Evolutionary conservation across 2,888 invertebrate species (phyloP), one percentile per base, ranked within the genome.

Genomic region (Callosobruchus maculatus): DNA sequence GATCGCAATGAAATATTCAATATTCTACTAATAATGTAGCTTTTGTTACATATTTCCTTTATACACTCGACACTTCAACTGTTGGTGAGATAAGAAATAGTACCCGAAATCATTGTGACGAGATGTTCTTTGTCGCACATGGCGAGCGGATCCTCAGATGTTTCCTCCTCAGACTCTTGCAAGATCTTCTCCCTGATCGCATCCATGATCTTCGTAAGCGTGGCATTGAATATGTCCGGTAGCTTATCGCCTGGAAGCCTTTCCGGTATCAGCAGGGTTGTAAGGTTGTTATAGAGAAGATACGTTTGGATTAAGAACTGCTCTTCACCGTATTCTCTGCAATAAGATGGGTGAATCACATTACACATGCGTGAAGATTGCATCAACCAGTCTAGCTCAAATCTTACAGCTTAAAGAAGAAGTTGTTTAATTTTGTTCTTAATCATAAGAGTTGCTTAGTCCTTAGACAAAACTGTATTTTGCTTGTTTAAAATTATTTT

Each of bases 211-310:
- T 78, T 77, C 2, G 83, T 71, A 79, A 88, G 88, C 74, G 86
- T 86, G 7, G 81, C 75, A 22, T 80, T 72, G 71, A 86, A 82
- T 20, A 77, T 70, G 69, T 78, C 13, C 0, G 88, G 86, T 21
- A 88, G 77, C 20, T 77, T 76, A 49, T 85, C 83, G 0, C 86
- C 87, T 0, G 85, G 81, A 73, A 77, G 75, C 74, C 86, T 82
- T 20, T 81, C 81, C 0, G 89, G 88, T 71, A 88, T 79, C 20
- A 87, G 83, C 70, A 89, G 79, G 68, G 86, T 84, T 18, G 86
- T 81, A 9, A 81, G 79, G 71, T 82, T 81, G 77, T 88, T 87
- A 78, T 87, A 87, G 73, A 84, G 83, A 71, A 83, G 77, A 22
- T 88, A 76, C 0, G 85, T 74, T 21, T 84, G 81, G 22, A 84